A percentile compares a stretch with the other conserved stretches of the same genome.
Evolutionary conservation across 1,140 invertebrate species (phyloP).

Genomic region (Sarcophaga peregrina): DNA sequence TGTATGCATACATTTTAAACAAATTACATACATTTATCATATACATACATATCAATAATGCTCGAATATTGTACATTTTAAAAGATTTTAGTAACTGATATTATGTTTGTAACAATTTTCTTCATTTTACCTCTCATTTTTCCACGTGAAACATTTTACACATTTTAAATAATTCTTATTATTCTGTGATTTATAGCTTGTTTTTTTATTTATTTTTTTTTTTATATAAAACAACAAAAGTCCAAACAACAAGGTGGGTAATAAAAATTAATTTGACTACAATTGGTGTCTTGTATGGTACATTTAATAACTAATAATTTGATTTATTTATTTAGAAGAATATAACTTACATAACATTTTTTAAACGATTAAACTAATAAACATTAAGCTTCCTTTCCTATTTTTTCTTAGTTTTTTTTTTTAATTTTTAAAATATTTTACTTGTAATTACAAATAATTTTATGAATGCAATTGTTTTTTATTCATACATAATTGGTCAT

Average conservation of each 20-base stretch:
- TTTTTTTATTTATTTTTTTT: neutral
- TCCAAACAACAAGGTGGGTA: slow-evolving; percentile 1
- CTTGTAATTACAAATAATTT: too few relatives aligned
- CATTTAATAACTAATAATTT: too few relatives aligned
- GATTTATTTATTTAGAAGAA: too few relatives aligned
- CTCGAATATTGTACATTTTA: neutral
- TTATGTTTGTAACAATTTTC: too few relatives aligned
- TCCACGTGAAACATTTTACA: neutral
- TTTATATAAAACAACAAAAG: neutral
- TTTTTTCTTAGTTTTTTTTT: too few relatives aligned
- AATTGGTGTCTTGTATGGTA: neutral
- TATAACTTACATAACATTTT: too few relatives aligned
- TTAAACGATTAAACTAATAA: too few relatives aligned
- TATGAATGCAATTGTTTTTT: too few relatives aligned
- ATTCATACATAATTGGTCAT: too few relatives aligned
- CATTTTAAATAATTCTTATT: neutral
- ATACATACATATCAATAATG: neutral
- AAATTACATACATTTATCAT: neutral
- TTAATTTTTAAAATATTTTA: too few relatives aligned
- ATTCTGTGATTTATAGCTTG: neutral
- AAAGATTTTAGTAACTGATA: neutral
- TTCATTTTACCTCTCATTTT: too few relatives aligned
- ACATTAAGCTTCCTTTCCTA: too few relatives aligned
- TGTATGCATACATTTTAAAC: neutral
- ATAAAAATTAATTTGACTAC: neutral